Evolutionary conservation across 2,888 invertebrate genomes (phyloP).

Genomic region (Orthosia cruda): DNA sequence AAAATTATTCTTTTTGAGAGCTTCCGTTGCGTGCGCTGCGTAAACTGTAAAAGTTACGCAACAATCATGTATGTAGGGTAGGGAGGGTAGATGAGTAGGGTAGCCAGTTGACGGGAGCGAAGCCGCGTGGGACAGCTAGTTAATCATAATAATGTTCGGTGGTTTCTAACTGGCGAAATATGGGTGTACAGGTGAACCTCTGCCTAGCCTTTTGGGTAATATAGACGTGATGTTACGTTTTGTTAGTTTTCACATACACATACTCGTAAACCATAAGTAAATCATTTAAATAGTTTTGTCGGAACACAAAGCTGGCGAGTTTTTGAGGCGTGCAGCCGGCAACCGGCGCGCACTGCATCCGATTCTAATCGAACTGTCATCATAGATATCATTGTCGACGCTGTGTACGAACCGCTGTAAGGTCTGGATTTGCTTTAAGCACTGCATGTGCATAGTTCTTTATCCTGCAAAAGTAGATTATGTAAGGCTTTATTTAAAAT

Average conservation of each 20-base stretch:
- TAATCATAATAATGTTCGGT: too few species aligned
- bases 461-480: neutral
- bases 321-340: neutral
- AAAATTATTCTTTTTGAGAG: too few species aligned
- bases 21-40: too few species aligned
- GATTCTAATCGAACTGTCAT: slow-evolving; percentile 37
- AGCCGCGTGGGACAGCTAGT: too few species aligned
- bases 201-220: too few species aligned
- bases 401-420: neutral
- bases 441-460: neutral
- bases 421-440: slow-evolving; percentile 2
- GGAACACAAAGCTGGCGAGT: slow-evolving; percentile 9
- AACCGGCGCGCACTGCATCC: slow-evolving; percentile 17
- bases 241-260: neutral
- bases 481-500: neutral
- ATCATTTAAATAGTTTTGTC: slow-evolving; percentile 5
- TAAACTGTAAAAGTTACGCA: too few species aligned
- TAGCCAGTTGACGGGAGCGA: too few species aligned
- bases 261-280: neutral
- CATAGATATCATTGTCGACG: slow-evolving; percentile 19
- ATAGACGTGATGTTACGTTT: too few species aligned
- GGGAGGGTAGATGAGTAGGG: too few species aligned
- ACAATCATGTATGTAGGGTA: too few species aligned
- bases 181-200: too few species aligned
- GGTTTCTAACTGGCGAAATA: too few species aligned